Percentiles rank a stretch among this genome's conserved stretches.
phyloP scores from a whole-genome alignment of 2,113 vertebrate species.

The Malurus melanocephalus region DNA sequence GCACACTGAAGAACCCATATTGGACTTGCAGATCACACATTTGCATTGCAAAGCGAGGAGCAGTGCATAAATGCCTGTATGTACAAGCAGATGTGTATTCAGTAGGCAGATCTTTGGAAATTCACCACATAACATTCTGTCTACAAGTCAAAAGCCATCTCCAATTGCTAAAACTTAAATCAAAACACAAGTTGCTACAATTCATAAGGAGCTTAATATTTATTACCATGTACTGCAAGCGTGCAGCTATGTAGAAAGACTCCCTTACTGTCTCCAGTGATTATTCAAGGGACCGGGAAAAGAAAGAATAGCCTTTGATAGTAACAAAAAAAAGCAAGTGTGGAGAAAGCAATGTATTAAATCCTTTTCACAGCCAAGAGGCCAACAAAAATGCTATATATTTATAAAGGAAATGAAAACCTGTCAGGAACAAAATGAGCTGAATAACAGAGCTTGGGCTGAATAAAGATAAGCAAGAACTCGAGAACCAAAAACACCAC shows the following conservation, averaged over 20 bases:
- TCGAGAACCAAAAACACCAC: background rate
- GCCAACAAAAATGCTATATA: conserved; percentile 61
- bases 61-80: background rate
- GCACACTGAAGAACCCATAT: background rate
- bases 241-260: background rate
- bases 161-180: conserved; percentile 45
- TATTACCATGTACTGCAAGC: conserved; percentile 32
- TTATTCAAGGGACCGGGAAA: conserved; percentile 22
- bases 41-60: conserved; percentile 10
- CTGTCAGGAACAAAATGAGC: conserved; percentile 60
- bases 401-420: conserved; percentile 70
- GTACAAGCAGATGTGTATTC: background rate
- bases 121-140: background rate
- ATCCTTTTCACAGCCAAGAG: conserved; percentile 62
- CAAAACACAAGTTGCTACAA: conserved; percentile 47
- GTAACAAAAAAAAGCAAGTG: conserved; percentile 40
- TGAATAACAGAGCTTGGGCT: conserved; percentile 44
- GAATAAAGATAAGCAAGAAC: conserved; percentile 46
- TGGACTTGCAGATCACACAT: conserved; percentile 17
- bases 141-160: conserved; percentile 48
- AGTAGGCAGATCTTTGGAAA: conserved; percentile 17
- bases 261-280: conserved; percentile 27
- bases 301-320: conserved; percentile 51
- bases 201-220: conserved; percentile 55
- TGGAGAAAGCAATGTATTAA: conserved; percentile 61